Percentiles rank a stretch among this genome's conserved stretches.
Conservation (phyloP, 2,888 invertebrate species). For the Hyppa rectilinea region DNA sequence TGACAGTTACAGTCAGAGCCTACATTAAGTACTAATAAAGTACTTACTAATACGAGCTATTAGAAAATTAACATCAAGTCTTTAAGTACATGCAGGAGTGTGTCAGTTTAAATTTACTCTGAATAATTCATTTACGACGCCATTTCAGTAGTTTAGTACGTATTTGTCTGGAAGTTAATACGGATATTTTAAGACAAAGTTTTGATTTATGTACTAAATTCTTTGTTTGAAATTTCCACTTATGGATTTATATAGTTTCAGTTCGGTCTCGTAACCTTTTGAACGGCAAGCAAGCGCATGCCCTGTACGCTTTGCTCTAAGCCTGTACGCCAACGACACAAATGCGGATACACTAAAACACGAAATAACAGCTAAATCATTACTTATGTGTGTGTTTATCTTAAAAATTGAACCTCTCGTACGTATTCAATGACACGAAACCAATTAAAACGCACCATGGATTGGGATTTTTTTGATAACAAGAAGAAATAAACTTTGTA, state of each 20-base stretch:
- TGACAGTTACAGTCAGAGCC: conserved; percentile 37
- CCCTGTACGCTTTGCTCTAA: too few relatives aligned
- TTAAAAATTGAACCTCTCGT: too few relatives aligned
- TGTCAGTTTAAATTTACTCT: conserved; percentile 43
- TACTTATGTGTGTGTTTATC: too few relatives aligned
- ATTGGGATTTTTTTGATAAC: too few relatives aligned
- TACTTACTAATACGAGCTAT: conserved; percentile 34
- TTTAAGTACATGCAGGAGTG: conserved; percentile 29
- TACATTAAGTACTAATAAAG: conserved; percentile 46
- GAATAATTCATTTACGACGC: conserved; percentile 48
- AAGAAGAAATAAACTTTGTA: too few relatives aligned
- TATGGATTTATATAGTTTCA: background rate
- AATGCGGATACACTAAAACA: too few relatives aligned
- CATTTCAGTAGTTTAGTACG: conserved; percentile 33
- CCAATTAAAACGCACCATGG: too few relatives aligned
- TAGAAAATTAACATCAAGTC: conserved; percentile 46
- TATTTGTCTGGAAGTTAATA: conserved; percentile 29
- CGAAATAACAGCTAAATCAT: too few relatives aligned
- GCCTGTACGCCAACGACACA: too few relatives aligned
- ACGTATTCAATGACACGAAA: too few relatives aligned
- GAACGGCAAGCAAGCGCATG: too few relatives aligned
- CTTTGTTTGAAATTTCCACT: background rate
- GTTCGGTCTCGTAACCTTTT: too few relatives aligned
- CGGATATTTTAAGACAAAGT: conserved; percentile 12
- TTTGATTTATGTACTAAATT: conserved; percentile 24